A percentile compares a stretch with the other conserved stretches of the same genome.
These are phyloP conservation scores for Cherax quadricarinatus DNA, from an alignment of 1,140 invertebrate genomes.

Conservation along the genomic window DNA sequence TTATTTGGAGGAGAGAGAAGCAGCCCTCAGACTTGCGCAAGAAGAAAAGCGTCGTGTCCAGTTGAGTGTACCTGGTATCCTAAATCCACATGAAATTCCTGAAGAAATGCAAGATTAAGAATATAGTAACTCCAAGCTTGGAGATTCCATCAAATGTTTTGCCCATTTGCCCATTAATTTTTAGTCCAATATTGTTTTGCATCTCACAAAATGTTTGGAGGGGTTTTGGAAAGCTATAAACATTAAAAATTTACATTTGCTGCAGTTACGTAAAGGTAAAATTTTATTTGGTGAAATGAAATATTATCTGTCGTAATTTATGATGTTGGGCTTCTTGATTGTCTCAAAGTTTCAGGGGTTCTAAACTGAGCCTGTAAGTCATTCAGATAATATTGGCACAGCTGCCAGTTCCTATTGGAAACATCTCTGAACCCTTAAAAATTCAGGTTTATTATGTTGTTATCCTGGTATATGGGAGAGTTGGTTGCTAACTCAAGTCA, in stretches of 20 bases:
- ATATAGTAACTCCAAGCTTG: not conserved
- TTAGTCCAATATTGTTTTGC: not conserved
- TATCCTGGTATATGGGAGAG: not conserved
- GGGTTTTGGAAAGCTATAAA: not conserved
- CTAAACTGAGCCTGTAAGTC: not conserved
- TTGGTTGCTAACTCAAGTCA: slow-evolving; percentile 15
- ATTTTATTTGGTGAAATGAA: not conserved
- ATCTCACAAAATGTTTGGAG: not conserved
- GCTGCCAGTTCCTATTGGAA: not conserved
- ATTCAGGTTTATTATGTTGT: not conserved
- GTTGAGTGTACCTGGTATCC: slow-evolving; percentile 95
- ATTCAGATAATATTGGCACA: not conserved
- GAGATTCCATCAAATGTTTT: not conserved
- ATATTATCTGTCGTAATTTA: not conserved
- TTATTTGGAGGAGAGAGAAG: slow-evolving; percentile 96
- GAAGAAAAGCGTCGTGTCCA: slow-evolving; percentile 95
- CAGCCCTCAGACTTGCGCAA: slow-evolving; percentile 90
- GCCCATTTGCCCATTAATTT: not conserved
- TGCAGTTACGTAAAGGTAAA: not conserved
- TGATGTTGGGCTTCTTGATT: not conserved
- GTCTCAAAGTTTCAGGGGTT: not conserved
- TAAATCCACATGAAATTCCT: slow-evolving; percentile 97
- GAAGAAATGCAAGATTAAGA: slow-evolving; percentile 97
- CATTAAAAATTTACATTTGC: not conserved
- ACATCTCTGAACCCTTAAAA: not conserved